Evolutionary conservation across 35 echinoderm and acorn worm species (phyloP), one percentile per base, ranked within the genome.

Genomic region (Amphiura filiformis): DNA sequence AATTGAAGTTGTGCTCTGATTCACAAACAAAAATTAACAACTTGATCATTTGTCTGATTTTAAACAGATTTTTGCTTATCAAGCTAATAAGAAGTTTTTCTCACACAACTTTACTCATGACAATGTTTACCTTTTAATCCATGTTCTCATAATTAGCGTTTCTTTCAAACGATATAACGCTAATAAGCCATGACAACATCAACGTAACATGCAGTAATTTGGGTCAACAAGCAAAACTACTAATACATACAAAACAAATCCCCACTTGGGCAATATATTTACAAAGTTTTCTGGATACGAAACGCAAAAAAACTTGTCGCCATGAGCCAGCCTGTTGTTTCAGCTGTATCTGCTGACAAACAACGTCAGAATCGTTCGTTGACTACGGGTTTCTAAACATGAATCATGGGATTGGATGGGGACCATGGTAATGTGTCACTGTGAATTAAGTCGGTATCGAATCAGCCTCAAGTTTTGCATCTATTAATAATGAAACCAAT

Each of bases 381-480:
- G 61, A 26, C 7, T 18, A 70, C 61, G 61, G 61, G 15, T 70
- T 70, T 70, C 15, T 70, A 70, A 18, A 70, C 61, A 70, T 70
- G 61, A 70, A 70, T 52, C 61, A 70, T 70, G 61, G 61, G 61
- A 70, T n/a, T 13, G 1, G 61, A 70, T 52, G 61, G 61, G 61
- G 1, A n/a, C 61, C 28, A 70, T 70, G 61, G 61, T 30, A 70
- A 52, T 23, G 61, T 70, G 61, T 70, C 61, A 70, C 1, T 70
- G 61, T n/a, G 61, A n/a, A 70, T 70, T 70, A 70, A n/a, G 61
- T n/a, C 61, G 61, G 61, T n/a, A 70, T 13, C 11, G 61, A 70
- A 70, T 70, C 61, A 70, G 61, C 61, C 61, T 5, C 61, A 70
- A 70, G 61, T 70, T 70, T 70, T 70, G 61, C 61, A 70, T 70